Base-by-base conservation (phyloP, 1,140 invertebrate genomes). In the Pseudomyrmex gracilis region DNA sequence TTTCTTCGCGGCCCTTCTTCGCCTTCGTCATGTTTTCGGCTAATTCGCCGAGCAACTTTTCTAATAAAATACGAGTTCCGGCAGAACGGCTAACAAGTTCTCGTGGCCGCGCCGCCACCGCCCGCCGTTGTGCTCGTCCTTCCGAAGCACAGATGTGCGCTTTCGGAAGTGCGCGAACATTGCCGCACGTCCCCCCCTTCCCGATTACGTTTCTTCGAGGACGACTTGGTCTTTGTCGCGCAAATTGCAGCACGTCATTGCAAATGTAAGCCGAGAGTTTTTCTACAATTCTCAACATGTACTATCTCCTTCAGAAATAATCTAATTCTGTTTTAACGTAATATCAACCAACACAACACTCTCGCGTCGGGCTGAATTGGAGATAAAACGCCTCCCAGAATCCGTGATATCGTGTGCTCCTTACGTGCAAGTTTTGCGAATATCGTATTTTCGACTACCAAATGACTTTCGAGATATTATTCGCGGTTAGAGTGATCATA, bases 1-100 rank as follows among this genome's bases (percentile, higher is more conserved):
- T 34, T 34, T 67, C 70, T 34, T 86, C 55, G 60, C 51, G 61
- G 63, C 61, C 58, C 83, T 73, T 84, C 68, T 63, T 67, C 66
- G 53, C 76, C 76, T 60, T 80, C 76, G 53, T 70, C 76, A 80
- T 80, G 66, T 80, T 80, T 80, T 80, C 78, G 70, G 58, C 74
- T 80, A 60, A 80, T 47, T 68, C 66, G 64, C 55, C 43, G 55
- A 45, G 60, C 60, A 87, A 87, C 78, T 87, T 83, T 86, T 71
- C 86, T 83, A 67, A 87, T 86, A 77, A 86, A 82, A 86, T 67
- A 77, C 45, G 61, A 76, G 63, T 66, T 85, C n/a, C 12, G 43
- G 71, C 76, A 17, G 76, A 53, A 80, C 76, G 76, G 76, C 43
- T 20, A 64, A 64, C 61, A 82, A 64, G 68, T 82, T 82, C 70